A percentile compares a stretch with the other conserved stretches of the same genome.
These are phyloP conservation scores for Ageneiosus marmoratus DNA, from an alignment of 2,113 vertebrate species.

Conservation along the genomic window DNA sequence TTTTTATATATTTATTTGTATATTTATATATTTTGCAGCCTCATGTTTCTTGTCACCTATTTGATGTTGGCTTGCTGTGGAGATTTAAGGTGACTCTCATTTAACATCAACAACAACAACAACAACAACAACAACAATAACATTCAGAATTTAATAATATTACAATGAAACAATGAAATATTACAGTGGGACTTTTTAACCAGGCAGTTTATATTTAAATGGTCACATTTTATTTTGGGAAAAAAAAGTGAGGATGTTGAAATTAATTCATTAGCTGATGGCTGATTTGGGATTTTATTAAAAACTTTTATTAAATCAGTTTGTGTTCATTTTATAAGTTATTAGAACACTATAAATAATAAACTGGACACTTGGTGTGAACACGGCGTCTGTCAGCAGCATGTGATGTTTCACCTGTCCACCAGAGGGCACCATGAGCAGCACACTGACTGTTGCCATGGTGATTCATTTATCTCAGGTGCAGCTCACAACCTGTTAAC, in stretches of 20 bases:
- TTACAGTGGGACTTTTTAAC: too few species aligned
- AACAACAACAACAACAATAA: neutral
- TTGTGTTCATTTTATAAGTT: neutral
- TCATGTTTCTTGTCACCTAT: slow-evolving; percentile 88
- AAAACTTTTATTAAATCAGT: too few species aligned
- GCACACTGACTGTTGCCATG: neutral
- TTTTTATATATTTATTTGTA: neutral
- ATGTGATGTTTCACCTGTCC: neutral
- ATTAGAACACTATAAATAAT: too few species aligned
- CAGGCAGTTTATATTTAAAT: too few species aligned
- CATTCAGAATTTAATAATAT: neutral
- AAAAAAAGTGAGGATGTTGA: neutral
- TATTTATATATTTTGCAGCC: slow-evolving; percentile 63
- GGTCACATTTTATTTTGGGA: too few species aligned
- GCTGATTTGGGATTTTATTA: too few species aligned
- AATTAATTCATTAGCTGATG: neutral
- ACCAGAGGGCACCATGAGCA: neutral
- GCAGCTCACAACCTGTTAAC: too few species aligned
- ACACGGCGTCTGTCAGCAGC: neutral
- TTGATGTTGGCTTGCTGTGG: slow-evolving; percentile 86
- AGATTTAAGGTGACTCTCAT: slow-evolving; percentile 59
- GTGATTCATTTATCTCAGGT: neutral
- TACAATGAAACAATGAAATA: too few species aligned
- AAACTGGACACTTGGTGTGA: too few species aligned
- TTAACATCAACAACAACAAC: neutral